A percentile compares a stretch with the other conserved stretches of the same genome.
These are phyloP conservation scores for Helicoverpa armigera DNA, from an alignment of 1,140 invertebrate species.

Conservation along the genomic window DNA sequence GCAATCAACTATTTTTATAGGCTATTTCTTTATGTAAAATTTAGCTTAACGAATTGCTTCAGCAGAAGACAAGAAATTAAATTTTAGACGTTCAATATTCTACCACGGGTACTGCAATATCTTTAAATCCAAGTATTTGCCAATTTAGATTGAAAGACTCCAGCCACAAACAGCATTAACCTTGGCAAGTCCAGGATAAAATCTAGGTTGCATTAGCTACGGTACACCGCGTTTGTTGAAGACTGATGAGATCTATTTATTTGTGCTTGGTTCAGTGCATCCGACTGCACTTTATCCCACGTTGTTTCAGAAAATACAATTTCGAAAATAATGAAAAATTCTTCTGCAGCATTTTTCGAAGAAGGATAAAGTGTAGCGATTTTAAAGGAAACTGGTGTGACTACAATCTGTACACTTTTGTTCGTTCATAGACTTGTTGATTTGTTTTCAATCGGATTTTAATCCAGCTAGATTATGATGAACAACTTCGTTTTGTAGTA, in stretches of 20 bases:
- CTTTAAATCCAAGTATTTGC: not conserved
- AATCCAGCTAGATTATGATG: no score
- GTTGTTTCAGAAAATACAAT: not conserved
- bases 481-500: no score
- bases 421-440: no score
- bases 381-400: no score
- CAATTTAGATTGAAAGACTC: not conserved
- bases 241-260: conserved; percentile 2
- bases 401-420: no score
- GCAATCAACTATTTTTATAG: no score
- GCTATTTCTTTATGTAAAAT: no score
- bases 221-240: not conserved
- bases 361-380: no score
- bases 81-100: no score
- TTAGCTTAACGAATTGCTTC: no score
- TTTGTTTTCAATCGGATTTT: no score
- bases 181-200: conserved; percentile 16
- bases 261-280: not conserved
- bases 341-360: not conserved
- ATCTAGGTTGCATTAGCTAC: conserved; percentile 19
- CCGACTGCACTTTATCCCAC: not conserved
- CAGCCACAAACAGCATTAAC: not conserved
- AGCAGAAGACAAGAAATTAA: no score
- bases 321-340: not conserved
- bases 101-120: not conserved